These are phyloP conservation scores for Apeira syringaria DNA, from an alignment of 2,888 invertebrate species.

Conservation along the genomic window DNA sequence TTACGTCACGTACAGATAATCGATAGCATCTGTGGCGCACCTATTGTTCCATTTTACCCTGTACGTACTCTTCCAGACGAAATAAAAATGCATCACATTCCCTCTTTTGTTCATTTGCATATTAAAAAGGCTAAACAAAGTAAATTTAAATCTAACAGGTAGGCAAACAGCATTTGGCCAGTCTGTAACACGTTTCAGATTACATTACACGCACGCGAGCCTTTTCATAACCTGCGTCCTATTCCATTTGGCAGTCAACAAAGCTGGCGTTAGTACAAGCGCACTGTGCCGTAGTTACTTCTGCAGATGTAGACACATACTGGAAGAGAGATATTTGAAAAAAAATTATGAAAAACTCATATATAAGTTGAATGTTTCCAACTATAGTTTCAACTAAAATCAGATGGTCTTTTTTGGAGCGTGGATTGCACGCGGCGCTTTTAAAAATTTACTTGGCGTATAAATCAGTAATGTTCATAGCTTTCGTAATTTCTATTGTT, in stretches of 20 bases:
- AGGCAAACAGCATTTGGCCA: constrained; percentile 21
- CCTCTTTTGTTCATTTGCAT: constrained; percentile 15
- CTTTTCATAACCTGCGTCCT: constrained; percentile 48
- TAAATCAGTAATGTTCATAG: too few relatives aligned
- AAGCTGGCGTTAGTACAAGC: constrained; percentile 36
- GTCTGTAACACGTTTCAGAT: constrained; percentile 47
- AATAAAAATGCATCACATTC: constrained; percentile 7
- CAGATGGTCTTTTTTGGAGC: too few relatives aligned
- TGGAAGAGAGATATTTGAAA: constrained; percentile 24
- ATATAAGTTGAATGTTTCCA: too few relatives aligned
- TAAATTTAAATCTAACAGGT: constrained; percentile 15
- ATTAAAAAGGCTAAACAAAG: constrained; percentile 19
- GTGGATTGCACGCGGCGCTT: too few relatives aligned
- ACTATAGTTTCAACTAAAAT: too few relatives aligned
- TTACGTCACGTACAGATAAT: too few relatives aligned
- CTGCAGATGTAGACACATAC: constrained; percentile 14
- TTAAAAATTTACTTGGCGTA: too few relatives aligned
- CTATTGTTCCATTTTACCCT: constrained; percentile 8
- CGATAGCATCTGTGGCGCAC: constrained; percentile 6
- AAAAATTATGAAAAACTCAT: too few relatives aligned
- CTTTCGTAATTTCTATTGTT: too few relatives aligned
- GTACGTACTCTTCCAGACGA: too few relatives aligned
- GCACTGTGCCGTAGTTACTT: constrained; percentile 29
- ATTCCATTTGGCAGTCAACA: constrained; percentile 52
- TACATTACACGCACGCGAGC: constrained; percentile 43